Conservation (phyloP, 2,113 vertebrate species). For the Gavia stellata region DNA sequence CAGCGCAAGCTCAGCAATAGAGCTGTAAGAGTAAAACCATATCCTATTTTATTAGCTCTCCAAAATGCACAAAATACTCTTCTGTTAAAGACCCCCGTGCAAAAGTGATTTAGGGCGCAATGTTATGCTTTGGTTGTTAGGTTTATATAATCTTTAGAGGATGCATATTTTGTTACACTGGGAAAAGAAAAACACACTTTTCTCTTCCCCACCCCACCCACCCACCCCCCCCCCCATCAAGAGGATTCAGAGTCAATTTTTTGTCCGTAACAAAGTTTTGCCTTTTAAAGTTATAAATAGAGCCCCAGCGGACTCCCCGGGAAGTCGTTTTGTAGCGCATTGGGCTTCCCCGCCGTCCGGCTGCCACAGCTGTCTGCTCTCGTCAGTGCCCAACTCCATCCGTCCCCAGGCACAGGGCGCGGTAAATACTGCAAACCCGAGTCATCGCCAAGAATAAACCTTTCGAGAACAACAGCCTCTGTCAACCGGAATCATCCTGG, state of each 20-base stretch:
- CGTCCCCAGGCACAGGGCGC: neutral
- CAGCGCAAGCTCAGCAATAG: neutral
- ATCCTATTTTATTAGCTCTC: neutral
- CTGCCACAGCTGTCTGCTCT: conserved; percentile 40
- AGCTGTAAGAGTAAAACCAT: neutral
- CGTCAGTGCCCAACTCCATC: neutral
- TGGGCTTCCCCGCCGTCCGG: neutral
- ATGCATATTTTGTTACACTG: fast-evolving
- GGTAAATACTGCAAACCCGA: neutral
- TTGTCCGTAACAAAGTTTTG: neutral
- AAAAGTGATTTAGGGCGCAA: neutral
- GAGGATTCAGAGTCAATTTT: neutral
- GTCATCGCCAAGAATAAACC: conserved; percentile 75
- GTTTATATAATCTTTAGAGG: neutral
- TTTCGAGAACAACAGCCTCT: neutral
- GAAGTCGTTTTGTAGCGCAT: neutral
- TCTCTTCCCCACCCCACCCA: no score
- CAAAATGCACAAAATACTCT: neutral
- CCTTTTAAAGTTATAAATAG: conserved; percentile 1
- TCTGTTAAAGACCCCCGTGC: neutral
- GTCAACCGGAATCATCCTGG: conserved; percentile 25
- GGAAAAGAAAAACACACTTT: neutral
- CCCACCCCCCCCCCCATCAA: no score
- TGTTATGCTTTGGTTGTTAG: neutral
- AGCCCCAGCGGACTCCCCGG: neutral